These are phyloP conservation scores for Heterodera filipjevi DNA, from an alignment of 2,888 invertebrate species.

Conservation along the genomic window DNA sequence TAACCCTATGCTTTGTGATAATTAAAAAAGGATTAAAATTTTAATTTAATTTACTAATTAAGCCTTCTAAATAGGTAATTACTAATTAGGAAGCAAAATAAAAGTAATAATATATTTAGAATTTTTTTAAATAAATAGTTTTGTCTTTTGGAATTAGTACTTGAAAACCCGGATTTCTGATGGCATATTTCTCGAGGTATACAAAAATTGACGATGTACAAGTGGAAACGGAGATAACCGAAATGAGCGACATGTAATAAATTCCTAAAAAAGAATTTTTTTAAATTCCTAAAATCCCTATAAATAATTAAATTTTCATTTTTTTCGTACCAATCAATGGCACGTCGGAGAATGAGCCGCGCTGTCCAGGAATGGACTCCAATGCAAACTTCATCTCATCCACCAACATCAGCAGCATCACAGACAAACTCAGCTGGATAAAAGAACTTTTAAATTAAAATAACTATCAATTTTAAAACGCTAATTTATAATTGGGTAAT, in stretches of 20 bases:
- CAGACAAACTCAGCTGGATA: conserved; percentile 66
- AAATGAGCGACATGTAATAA: conserved; percentile 63
- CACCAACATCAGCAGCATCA: conserved; percentile 69
- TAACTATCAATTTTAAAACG: too few relatives aligned
- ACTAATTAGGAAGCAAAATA: too few relatives aligned
- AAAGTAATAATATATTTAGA: neutral
- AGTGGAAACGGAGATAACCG: conserved; percentile 59
- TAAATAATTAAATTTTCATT: neutral
- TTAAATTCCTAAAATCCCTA: conserved; percentile 17
- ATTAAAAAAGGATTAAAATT: too few relatives aligned
- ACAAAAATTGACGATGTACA: conserved; percentile 62
- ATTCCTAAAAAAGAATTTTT: conserved; percentile 47
- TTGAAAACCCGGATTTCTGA: conserved; percentile 58
- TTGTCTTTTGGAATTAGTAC: conserved; percentile 30
- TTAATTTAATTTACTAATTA: too few relatives aligned
- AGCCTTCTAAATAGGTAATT: too few relatives aligned
- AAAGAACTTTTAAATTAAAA: neutral
- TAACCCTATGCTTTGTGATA: too few relatives aligned
- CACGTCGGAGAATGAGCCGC: conserved; percentile 68
- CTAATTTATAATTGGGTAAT: too few relatives aligned
- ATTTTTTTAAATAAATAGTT: neutral
- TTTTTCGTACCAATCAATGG: conserved; percentile 67
- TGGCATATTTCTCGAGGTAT: conserved; percentile 60
- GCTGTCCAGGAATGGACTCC: conserved; percentile 61
- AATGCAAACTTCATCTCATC: conserved; percentile 68